Evolutionary conservation across 2,113 vertebrate species (phyloP).

Genomic region (Galbula dea): DNA sequence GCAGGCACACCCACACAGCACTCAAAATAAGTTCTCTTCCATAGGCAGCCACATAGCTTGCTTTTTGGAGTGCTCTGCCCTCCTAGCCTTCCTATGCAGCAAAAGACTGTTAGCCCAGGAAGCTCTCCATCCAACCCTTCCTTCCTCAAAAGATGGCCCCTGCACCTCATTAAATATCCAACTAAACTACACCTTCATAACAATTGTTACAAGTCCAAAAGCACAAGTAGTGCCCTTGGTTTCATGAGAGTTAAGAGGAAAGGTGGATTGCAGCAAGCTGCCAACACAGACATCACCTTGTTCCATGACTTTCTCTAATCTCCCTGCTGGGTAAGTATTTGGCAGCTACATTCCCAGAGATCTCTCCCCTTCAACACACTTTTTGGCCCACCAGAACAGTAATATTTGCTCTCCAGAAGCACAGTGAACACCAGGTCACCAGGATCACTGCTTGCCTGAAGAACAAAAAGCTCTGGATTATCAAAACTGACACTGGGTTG

Average conservation of each 20-base stretch:
- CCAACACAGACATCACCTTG: neutral
- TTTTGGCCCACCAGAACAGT: neutral
- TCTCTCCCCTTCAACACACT: neutral
- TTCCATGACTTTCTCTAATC: neutral
- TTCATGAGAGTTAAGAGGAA: neutral
- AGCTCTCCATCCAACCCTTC: neutral
- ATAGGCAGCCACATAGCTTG: neutral
- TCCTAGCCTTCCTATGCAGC: neutral
- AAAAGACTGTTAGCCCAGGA: neutral
- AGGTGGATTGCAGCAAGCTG: neutral
- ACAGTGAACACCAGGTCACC: neutral
- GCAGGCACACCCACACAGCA: neutral
- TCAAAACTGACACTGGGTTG: neutral
- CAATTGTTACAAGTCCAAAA: neutral
- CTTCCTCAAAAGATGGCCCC: neutral
- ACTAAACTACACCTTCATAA: neutral
- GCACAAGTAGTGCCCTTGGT: neutral
- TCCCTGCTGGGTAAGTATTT: neutral
- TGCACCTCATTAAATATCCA: neutral
- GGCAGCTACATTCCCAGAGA: neutral
- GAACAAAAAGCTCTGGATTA: neutral
- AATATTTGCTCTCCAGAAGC: neutral
- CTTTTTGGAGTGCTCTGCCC: neutral
- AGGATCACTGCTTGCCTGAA: neutral
- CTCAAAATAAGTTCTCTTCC: neutral